Conservation (phyloP, 2,797 vertebrate species). For the Aldrovandia affinis region DNA sequence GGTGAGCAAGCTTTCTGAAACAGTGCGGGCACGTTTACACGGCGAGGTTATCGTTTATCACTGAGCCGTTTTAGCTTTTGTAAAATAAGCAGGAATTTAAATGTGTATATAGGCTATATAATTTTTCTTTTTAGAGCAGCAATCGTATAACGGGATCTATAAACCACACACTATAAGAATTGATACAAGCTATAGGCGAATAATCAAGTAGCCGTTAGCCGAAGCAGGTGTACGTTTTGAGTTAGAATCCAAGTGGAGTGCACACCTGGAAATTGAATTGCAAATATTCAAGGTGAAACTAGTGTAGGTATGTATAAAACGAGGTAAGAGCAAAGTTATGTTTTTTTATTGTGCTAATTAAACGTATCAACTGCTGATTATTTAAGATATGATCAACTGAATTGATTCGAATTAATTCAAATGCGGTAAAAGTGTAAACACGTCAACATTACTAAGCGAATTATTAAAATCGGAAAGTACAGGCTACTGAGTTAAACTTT, state of each 20-base stretch:
- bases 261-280: slow-evolving; percentile 32
- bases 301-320: slow-evolving; percentile 4
- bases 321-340: slow-evolving; percentile 3
- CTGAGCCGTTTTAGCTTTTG: background rate
- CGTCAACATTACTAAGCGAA: background rate
- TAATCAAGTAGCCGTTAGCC: slow-evolving; percentile 38
- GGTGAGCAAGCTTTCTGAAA: slow-evolving; percentile 14
- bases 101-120: background rate
- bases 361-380: background rate
- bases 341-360: background rate
- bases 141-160: background rate
- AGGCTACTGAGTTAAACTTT: background rate
- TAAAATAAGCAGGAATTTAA: background rate
- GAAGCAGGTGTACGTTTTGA: slow-evolving; percentile 59
- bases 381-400: background rate
- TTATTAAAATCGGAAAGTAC: background rate
- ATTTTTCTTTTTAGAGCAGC: background rate
- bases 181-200: slow-evolving; percentile 37
- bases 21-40: background rate
- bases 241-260: slow-evolving; percentile 28
- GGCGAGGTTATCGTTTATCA: background rate
- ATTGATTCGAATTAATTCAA: background rate
- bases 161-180: background rate
- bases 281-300: background rate
- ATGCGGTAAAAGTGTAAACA: background rate